phyloP scores from a whole-genome alignment of 1,140 invertebrate genomes.

The Cyrtorhinus lividipennis region DNA sequence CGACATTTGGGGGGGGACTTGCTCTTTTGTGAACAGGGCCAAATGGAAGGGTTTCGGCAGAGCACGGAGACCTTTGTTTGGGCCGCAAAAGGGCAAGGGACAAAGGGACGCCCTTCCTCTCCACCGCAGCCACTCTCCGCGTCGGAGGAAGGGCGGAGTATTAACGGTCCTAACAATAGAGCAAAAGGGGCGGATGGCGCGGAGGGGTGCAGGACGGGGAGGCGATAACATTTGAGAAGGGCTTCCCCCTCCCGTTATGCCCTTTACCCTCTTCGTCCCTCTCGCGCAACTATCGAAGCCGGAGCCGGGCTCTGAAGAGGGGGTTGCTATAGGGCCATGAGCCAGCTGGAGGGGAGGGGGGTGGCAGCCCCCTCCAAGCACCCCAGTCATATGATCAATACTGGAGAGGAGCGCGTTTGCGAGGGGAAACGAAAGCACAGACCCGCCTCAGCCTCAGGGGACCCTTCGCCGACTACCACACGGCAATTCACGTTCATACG shows the following conservation, averaged over 20 bases:
- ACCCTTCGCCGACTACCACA: neutral
- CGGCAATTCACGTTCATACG: neutral
- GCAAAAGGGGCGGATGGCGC: neutral
- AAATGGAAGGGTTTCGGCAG: neutral
- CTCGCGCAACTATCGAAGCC: neutral
- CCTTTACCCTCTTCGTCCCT: neutral
- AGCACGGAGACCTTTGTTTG: neutral
- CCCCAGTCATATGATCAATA: slow-evolving; percentile 2
- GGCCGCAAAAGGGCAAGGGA: neutral
- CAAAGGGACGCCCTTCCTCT: neutral
- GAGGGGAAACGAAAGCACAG: neutral
- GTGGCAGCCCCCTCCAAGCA: no score
- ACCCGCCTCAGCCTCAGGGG: neutral
- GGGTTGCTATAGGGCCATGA: neutral
- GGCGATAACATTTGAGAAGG: slow-evolving; percentile 8
- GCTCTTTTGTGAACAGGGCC: neutral
- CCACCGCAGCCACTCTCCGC: no score
- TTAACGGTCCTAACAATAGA: neutral
- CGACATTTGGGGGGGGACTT: neutral
- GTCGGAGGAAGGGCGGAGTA: neutral
- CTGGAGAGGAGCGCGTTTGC: no score
- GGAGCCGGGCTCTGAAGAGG: neutral
- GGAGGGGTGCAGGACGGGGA: neutral
- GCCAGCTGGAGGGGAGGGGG: neutral
- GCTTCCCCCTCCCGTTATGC: neutral